A percentile compares a stretch with the other conserved stretches of the same genome.
These are phyloP conservation scores for Acleris cristana DNA, from an alignment of 2,888 invertebrate genomes.

Conservation along the genomic window DNA sequence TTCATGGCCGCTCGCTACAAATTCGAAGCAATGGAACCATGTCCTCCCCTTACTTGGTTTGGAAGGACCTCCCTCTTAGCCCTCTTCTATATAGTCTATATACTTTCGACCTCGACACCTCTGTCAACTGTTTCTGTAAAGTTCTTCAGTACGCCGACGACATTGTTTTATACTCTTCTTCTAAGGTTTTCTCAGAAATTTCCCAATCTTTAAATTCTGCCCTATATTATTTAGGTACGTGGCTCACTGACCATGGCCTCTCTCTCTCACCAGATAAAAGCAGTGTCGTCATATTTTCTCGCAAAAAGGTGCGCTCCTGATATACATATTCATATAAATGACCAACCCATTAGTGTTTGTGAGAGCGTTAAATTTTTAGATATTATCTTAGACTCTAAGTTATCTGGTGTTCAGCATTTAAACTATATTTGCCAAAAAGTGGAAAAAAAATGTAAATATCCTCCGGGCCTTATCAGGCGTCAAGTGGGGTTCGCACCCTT, in stretches of 20 bases:
- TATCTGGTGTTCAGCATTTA: not conserved
- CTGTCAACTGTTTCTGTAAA: too few relatives aligned
- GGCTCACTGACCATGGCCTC: not conserved
- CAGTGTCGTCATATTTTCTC: not conserved
- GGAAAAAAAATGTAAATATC: conserved; percentile 1
- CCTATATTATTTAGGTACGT: not conserved
- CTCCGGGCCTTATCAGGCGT: not conserved
- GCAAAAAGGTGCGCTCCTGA: not conserved
- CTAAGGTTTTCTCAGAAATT: not conserved
- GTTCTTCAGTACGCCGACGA: not conserved
- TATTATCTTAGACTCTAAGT: not conserved
- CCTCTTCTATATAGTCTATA: too few relatives aligned
- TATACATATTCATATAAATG: not conserved
- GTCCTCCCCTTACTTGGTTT: too few relatives aligned
- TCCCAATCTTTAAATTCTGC: not conserved
- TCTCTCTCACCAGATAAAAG: not conserved
- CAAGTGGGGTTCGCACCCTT: not conserved
- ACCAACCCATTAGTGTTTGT: not conserved
- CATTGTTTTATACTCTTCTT: not conserved
- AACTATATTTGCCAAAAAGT: conserved; percentile 4
- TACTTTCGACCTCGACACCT: too few relatives aligned
- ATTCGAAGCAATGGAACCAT: too few relatives aligned
- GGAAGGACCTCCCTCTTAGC: conserved; percentile 6
- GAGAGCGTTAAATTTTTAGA: not conserved
- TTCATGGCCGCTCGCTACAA: too few relatives aligned